phyloP scores from a whole-genome alignment of 2,797 vertebrate genomes.

The Sorex maritimensis region DNA sequence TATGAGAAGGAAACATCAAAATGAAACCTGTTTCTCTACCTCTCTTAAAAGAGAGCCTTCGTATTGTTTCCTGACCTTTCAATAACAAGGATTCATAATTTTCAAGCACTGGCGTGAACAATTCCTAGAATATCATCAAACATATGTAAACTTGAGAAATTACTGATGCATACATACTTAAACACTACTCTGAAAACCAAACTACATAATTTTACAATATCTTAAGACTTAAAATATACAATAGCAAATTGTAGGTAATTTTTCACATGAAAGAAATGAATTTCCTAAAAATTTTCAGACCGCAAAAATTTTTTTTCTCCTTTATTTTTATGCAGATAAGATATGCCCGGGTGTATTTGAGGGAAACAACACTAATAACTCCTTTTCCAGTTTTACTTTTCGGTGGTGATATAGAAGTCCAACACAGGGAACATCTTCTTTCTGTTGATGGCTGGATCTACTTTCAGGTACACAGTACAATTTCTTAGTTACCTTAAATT shows the following conservation, averaged over 20 bases:
- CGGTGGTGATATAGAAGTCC: slow-evolving; percentile 97
- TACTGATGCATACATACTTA: background rate
- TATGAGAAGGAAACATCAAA: slow-evolving; percentile 7
- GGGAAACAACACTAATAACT: slow-evolving; percentile 96
- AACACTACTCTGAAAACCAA: slow-evolving; percentile 18
- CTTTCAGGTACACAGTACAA: slow-evolving; percentile 94
- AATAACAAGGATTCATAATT: slow-evolving; percentile 10
- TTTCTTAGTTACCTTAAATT: background rate
- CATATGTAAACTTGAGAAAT: slow-evolving; percentile 45
- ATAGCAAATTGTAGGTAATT: background rate
- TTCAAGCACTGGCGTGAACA: slow-evolving; percentile 28
- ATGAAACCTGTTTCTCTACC: slow-evolving; percentile 12
- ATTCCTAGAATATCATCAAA: slow-evolving; percentile 6
- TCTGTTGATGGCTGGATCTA: slow-evolving; percentile 97
- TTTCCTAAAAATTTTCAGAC: background rate
- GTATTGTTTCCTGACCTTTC: slow-evolving; percentile 2
- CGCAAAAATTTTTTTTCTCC: background rate
- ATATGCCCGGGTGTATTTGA: slow-evolving; percentile 95
- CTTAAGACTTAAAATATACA: background rate
- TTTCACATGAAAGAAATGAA: background rate
- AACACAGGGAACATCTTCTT: slow-evolving; percentile 96
- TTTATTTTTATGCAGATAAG: slow-evolving; percentile 92
- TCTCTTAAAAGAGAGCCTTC: slow-evolving; percentile 7
- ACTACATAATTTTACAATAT: background rate
- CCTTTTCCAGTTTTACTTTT: slow-evolving; percentile 98